Evolutionary conservation across 2,888 invertebrate species (phyloP), one percentile per base, ranked within the genome.

Genomic region (Archips xylosteana): DNA sequence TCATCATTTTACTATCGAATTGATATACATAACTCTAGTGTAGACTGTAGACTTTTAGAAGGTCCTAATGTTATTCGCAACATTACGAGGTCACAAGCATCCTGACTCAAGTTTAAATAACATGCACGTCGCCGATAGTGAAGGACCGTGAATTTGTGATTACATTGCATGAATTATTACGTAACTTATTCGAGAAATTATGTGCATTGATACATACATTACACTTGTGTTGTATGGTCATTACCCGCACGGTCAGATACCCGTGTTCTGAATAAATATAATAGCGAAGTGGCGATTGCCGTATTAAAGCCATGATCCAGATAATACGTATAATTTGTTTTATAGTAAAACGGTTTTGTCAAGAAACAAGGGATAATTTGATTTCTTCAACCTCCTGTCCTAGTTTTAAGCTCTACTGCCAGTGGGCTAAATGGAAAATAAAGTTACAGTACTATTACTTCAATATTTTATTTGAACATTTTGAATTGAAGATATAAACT

Each of bases 181-280:
- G 54, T 59, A 54, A 47, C 54, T 13, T 62, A 71, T 57, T 64
- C 70, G 39, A 67, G 39, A 68, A 70, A 68, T 32, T 59, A 13
- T 36, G 51, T 63, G 62, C 70, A 68, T 71, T 65, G 60, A 72
- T 54, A 64, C 57, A 71, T 70, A 70, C 60, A 74, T 51, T 60
- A 65, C 36, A 65, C 57, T 54, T 68, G 63, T 36, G 64, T n/a
- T 57, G 36, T 57, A 42, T 57, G 54, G 66, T 67, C 67, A 54
- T 57, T 23, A 67, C 13, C 64, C 64, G 34, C 49, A 64, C 51
- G 64, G 64, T 67, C 57, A 67, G 36, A 64, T 34, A 64, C 34
- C 63, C 54, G 63, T 61, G 13, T 12, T 47, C 36, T 32, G 45
- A 10, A 12, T 63, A 63, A 63, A 62, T 62, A 34, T 61, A 15